These are phyloP conservation scores for Eupithecia insigniata DNA, from an alignment of 2,888 invertebrate species.

Conservation along the genomic window DNA sequence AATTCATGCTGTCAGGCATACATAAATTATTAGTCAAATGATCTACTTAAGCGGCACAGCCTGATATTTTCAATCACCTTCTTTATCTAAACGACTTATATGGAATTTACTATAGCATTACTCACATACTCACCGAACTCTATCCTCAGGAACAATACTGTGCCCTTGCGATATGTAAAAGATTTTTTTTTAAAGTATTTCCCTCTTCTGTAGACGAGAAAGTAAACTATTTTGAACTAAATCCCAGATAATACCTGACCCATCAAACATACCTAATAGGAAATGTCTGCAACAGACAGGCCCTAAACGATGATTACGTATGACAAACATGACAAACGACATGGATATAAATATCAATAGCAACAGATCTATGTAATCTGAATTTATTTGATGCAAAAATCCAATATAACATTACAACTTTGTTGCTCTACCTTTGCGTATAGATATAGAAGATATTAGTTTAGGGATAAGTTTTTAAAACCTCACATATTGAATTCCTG, in stretches of 20 bases:
- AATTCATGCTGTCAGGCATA: no score
- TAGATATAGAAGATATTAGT: not conserved
- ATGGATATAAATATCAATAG: not conserved
- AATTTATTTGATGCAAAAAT: constrained; percentile 1
- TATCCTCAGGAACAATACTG: no score
- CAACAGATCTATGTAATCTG: not conserved
- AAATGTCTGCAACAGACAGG: not conserved
- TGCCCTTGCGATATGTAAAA: no score
- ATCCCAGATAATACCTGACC: no score
- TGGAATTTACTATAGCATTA: no score
- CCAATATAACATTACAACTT: constrained; percentile 1
- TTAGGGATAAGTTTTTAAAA: not conserved
- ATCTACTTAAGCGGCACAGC: no score
- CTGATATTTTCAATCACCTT: no score
- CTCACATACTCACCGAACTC: no score
- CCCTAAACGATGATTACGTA: not conserved
- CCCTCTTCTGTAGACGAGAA: not conserved
- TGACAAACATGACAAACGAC: not conserved
- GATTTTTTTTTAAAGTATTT: not conserved
- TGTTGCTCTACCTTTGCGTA: not conserved
- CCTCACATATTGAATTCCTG: no score
- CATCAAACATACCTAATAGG: not conserved
- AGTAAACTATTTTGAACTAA: not conserved
- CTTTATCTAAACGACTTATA: no score
- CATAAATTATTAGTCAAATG: no score